Evolutionary conservation across 92 coral and sea anemone species (phyloP), one percentile per base, ranked within the genome.

Genomic region (Meandrina meandrites): DNA sequence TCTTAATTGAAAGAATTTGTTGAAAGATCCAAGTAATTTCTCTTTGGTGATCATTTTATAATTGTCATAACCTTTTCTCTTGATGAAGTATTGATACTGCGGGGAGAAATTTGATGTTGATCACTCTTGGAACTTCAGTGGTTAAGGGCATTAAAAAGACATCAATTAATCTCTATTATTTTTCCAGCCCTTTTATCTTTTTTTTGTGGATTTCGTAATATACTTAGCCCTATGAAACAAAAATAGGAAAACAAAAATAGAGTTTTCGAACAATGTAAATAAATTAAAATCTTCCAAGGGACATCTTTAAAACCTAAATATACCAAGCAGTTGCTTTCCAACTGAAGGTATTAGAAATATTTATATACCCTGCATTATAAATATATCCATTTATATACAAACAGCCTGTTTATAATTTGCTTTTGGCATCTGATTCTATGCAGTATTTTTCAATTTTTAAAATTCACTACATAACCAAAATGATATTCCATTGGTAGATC

Each of bases 221-320:
- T 58, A 83, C 24, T 56, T 35, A 51, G 17, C 87, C 87, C 87
- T 73, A 71, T 84, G 40, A 84, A 75, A 84, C 80, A 84, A 84
- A n/a, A 72, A 73, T 73, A 73, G 27, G 58, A 73, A 48, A 84
- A 17, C 62, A 82, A 84, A 84, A 84, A 84, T 84, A 84, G 53
- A 56, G 22, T 80, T 84, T 54, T 54, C 74, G 57, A 36, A 22
- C 36, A 51, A 27, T 84, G 47, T 31, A 1, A 45, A 84, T 73
- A 73, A 83, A 71, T 66, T 81, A 68, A 81, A 81, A 81, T 81
- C 7, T 34, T 81, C 30, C 31, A 40, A 4, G n/a, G 66, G 32
- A 45, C 35, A 67, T 17, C 11, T 19, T 47, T 67, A 67, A 48
- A 81, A 67, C 45, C 78, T 68, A 47, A 47, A 67, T 48, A 67